phyloP scores from a whole-genome alignment of 2,113 vertebrate species.

The Cyanoderma ruficeps region DNA sequence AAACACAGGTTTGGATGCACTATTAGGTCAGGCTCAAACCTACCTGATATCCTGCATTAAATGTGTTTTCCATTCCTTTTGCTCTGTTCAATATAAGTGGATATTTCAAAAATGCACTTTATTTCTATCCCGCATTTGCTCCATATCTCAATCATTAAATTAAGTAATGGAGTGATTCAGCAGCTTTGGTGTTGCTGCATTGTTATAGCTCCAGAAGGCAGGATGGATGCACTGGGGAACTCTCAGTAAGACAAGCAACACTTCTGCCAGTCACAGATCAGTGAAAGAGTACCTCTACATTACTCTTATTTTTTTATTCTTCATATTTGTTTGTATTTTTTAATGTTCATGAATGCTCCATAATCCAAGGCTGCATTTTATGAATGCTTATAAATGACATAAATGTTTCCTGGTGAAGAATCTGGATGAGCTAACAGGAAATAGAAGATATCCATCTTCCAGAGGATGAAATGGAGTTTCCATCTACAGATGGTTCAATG shows the following conservation, averaged over 20 bases:
- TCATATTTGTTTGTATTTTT: background rate
- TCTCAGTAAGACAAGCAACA: background rate
- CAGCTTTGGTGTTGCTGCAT: background rate
- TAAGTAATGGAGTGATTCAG: background rate
- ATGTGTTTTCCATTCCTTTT: background rate
- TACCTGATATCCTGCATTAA: background rate
- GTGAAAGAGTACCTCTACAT: background rate
- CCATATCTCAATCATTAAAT: background rate
- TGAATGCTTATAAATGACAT: background rate
- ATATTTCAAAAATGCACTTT: background rate
- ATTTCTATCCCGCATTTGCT: background rate
- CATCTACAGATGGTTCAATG: background rate
- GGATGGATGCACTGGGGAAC: background rate
- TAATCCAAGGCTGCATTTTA: background rate
- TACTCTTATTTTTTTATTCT: background rate
- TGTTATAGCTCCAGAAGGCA: background rate
- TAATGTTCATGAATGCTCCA: background rate
- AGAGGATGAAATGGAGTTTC: background rate
- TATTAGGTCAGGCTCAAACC: background rate
- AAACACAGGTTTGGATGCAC: background rate
- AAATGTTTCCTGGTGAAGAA: background rate
- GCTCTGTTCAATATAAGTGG: background rate
- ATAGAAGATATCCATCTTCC: background rate
- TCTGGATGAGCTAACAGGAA: background rate
- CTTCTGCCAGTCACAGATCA: background rate